phyloP scores from a whole-genome alignment of 2,113 vertebrate species.

The Pteronura brasiliensis region DNA sequence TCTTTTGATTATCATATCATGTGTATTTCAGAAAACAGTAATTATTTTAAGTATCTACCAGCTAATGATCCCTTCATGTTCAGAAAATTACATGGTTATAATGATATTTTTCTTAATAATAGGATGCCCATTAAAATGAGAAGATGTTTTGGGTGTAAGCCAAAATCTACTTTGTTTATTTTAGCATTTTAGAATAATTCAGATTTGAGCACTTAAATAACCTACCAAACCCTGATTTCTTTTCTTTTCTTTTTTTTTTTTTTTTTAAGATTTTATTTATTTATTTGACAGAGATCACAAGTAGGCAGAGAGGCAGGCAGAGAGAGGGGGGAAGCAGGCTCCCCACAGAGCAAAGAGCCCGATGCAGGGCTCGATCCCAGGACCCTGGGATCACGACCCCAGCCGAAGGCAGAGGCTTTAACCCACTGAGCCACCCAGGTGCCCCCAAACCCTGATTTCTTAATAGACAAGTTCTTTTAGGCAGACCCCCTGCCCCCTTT shows the following conservation, averaged over 20 bases:
- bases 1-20: conserved; percentile 34
- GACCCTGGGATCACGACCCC: too few relatives aligned
- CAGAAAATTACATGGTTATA: conserved; percentile 30
- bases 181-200: conserved; percentile 51
- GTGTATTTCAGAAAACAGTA: conserved; percentile 1
- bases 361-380: too few relatives aligned
- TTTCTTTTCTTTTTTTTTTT: not conserved
- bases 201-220: conserved; percentile 2
- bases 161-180: conserved; percentile 25
- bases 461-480: not conserved
- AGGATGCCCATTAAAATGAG: conserved; percentile 35
- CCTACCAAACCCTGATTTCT: not conserved
- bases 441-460: not conserved
- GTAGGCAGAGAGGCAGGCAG: too few relatives aligned
- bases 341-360: too few relatives aligned
- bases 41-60: conserved; percentile 49
- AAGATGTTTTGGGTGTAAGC: conserved; percentile 34
- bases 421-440: too few relatives aligned
- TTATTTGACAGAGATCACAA: too few relatives aligned
- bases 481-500: not conserved
- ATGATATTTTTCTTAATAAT: conserved; percentile 28
- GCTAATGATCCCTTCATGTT: conserved; percentile 25
- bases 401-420: too few relatives aligned
- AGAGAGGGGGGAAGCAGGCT: too few relatives aligned
- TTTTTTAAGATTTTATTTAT: too few relatives aligned